phyloP scores from a whole-genome alignment of 1,140 invertebrate species.

The Leptonema lineaticorne region DNA sequence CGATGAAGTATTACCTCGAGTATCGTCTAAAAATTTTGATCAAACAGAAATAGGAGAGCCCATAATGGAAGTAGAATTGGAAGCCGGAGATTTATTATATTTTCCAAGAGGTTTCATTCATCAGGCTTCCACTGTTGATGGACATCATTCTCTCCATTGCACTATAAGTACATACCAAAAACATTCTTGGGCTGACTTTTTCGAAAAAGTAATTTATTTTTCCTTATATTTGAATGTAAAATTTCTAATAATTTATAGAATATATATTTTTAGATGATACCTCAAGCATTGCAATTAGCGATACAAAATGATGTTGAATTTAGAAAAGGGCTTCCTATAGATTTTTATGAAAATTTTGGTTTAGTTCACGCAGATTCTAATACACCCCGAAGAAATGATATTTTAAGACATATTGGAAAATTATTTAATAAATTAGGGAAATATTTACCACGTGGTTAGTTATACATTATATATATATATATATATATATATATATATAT shows the following conservation, averaged over 20 bases:
- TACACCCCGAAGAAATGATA: conserved; percentile 54
- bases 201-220: conserved; percentile 65
- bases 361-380: conserved; percentile 59
- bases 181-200: conserved; percentile 85
- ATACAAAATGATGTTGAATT: conserved; percentile 70
- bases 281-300: conserved; percentile 72
- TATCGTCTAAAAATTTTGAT: conserved; percentile 81
- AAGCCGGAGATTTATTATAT: conserved; percentile 90
- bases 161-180: conserved; percentile 91
- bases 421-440: conserved; percentile 66
- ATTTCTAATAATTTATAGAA: conserved; percentile 14
- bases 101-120: conserved; percentile 92
- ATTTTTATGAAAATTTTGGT: conserved; percentile 76
- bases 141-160: conserved; percentile 86
- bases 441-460: conserved; percentile 61
- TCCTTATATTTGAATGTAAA: neutral
- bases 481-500: too few relatives aligned
- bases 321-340: conserved; percentile 76
- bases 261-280: conserved; percentile 59
- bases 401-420: conserved; percentile 61
- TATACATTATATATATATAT: too few relatives aligned
- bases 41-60: conserved; percentile 78
- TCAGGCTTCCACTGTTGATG: conserved; percentile 76
- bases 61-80: conserved; percentile 77
- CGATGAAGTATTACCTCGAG: conserved; percentile 71